phyloP scores from a whole-genome alignment of 30 jellyfish, hydroid and myxozoan genomes.

The Pelagia noctiluca region DNA sequence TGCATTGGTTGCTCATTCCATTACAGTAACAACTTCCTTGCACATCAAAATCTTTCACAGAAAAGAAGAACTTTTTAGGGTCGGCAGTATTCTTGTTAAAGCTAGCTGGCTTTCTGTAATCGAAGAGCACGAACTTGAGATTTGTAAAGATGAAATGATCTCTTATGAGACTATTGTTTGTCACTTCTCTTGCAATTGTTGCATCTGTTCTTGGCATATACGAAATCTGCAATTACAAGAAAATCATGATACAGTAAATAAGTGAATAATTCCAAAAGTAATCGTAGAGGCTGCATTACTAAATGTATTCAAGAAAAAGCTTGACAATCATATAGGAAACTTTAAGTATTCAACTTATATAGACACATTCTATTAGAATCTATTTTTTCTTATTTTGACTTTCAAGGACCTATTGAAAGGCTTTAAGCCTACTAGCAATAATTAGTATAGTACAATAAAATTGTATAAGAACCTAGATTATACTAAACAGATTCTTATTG shows the following conservation, averaged over 20 bases:
- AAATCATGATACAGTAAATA: slow-evolving; percentile 28
- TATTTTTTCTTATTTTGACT: slow-evolving; percentile 64
- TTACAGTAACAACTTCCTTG: slow-evolving; percentile 96
- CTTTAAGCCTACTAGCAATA: slow-evolving; percentile 72
- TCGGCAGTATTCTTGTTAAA: slow-evolving; percentile 77
- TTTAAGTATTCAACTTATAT: too few relatives aligned
- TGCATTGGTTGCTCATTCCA: slow-evolving; percentile 92
- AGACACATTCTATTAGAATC: too few relatives aligned
- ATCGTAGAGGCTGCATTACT: slow-evolving; percentile 86
- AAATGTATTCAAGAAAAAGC: slow-evolving; percentile 78
- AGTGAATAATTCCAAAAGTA: slow-evolving; percentile 92
- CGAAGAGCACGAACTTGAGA: slow-evolving; percentile 65
- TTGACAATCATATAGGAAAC: too few relatives aligned
- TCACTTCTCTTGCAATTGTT: slow-evolving; percentile 60
- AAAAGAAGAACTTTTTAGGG: slow-evolving; percentile 80
- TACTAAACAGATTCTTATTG: too few relatives aligned
- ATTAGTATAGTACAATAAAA: neutral
- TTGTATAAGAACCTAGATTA: too few relatives aligned
- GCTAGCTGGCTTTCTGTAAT: slow-evolving; percentile 84
- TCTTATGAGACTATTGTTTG: slow-evolving; percentile 73
- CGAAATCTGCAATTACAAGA: slow-evolving; percentile 67
- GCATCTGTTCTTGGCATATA: slow-evolving; percentile 92
- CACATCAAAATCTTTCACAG: slow-evolving; percentile 85
- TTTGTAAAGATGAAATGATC: slow-evolving; percentile 83
- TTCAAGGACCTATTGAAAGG: slow-evolving; percentile 70